phyloP scores from a whole-genome alignment of 2,797 vertebrate species.

The Vultur gryphus region DNA sequence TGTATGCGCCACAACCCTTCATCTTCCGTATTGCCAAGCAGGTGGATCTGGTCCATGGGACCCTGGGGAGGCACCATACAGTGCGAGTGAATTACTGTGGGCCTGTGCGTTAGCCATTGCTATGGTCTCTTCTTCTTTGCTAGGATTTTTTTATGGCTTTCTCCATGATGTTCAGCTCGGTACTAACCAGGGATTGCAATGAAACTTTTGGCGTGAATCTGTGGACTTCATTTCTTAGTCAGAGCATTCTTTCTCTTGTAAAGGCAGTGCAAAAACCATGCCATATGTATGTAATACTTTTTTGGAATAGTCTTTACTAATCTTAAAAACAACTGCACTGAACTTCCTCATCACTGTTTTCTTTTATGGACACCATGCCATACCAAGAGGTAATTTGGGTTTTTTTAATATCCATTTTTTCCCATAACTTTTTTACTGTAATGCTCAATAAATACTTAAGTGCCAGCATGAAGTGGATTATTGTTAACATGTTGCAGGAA shows the following conservation, averaged over 20 bases:
- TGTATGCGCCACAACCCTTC: accelerated
- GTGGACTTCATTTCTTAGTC: background rate
- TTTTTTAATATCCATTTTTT: constrained; percentile 6
- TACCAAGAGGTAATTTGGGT: background rate
- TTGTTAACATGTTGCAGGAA: constrained; percentile 64
- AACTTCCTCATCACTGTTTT: background rate
- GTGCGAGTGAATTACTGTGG: accelerated
- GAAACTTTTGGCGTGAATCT: background rate
- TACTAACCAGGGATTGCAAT: background rate
- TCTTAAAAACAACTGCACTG: background rate
- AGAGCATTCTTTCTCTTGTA: background rate
- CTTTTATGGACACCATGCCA: background rate
- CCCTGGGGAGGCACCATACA: accelerated
- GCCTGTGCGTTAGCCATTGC: accelerated
- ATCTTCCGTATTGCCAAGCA: background rate
- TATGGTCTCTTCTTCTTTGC: background rate
- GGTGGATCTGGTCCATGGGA: background rate
- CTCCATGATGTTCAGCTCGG: background rate
- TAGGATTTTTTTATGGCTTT: background rate
- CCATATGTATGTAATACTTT: background rate
- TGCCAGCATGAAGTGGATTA: constrained; percentile 65
- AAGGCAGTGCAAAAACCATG: background rate
- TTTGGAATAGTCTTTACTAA: background rate
- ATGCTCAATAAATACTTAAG: constrained; percentile 67
- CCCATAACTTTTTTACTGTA: constrained; percentile 44